Percentiles rank a stretch among this genome's conserved stretches.
These are phyloP conservation scores for Protobothrops mucrosquamatus DNA, from an alignment of 2,113 vertebrate genomes.

Conservation along the genomic window DNA sequence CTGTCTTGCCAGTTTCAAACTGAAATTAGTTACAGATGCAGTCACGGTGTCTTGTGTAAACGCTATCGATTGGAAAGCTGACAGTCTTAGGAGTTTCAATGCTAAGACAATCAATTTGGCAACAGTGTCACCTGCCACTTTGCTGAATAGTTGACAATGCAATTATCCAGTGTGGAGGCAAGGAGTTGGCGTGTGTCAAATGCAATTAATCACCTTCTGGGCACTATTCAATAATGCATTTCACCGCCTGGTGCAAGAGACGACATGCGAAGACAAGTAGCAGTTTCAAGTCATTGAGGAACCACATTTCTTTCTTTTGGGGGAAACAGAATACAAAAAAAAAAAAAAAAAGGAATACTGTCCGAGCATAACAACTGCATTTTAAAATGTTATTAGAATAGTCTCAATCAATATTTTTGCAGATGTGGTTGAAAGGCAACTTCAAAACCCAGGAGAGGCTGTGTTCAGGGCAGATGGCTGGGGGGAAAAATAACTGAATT, in stretches of 20 bases:
- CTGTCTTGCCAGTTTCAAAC: slow-evolving; percentile 71
- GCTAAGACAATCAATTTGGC: slow-evolving; percentile 74
- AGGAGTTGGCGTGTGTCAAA: slow-evolving; percentile 86
- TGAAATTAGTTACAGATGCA: slow-evolving; percentile 86
- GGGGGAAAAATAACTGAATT: slow-evolving; percentile 18
- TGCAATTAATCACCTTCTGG: slow-evolving; percentile 80
- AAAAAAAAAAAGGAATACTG: slow-evolving; percentile 37
- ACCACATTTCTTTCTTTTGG: slow-evolving; percentile 54
- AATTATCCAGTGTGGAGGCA: slow-evolving; percentile 87
- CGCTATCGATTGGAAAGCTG: slow-evolving; percentile 82
- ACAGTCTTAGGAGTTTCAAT: slow-evolving; percentile 77
- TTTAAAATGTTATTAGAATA: slow-evolving; percentile 73
- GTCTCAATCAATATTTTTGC: slow-evolving; percentile 51
- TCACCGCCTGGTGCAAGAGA: slow-evolving; percentile 65
- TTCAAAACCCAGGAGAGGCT: slow-evolving; percentile 22
- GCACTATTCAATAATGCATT: slow-evolving; percentile 73
- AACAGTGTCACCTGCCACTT: slow-evolving; percentile 84
- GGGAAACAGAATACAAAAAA: background rate
- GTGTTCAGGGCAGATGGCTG: slow-evolving; percentile 20
- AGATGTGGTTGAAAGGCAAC: slow-evolving; percentile 57
- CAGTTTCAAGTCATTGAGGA: slow-evolving; percentile 71
- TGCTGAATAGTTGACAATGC: slow-evolving; percentile 84
- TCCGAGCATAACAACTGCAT: slow-evolving; percentile 71
- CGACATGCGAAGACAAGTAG: slow-evolving; percentile 67
- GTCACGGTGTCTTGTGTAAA: slow-evolving; percentile 81